Evolutionary conservation across 2,888 invertebrate genomes (phyloP).

Genomic region (Vesta saturnalis): DNA sequence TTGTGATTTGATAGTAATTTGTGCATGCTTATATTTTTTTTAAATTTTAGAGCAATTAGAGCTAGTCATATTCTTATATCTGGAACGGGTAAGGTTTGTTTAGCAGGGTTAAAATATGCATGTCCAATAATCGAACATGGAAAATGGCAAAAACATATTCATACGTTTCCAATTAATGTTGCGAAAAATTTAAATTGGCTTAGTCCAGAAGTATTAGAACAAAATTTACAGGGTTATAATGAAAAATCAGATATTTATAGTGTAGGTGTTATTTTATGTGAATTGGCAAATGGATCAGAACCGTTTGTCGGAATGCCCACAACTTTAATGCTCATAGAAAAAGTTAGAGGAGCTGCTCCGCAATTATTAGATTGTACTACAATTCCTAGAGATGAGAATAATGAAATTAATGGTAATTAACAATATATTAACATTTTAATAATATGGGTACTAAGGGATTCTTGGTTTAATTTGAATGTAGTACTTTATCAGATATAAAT

Average conservation of each 20-base stretch:
- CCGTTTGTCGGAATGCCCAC: constrained; percentile 87
- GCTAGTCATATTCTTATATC: constrained; percentile 87
- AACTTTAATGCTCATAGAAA: constrained; percentile 93
- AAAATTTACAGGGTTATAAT: constrained; percentile 76
- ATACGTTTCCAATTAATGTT: constrained; percentile 79
- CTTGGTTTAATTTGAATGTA: too few relatives aligned
- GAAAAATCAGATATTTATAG: constrained; percentile 93
- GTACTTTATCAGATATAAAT: background rate
- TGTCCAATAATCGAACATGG: constrained; percentile 79
- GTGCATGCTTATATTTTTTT: background rate
- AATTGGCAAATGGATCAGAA: constrained; percentile 88
- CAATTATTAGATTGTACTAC: constrained; percentile 80
- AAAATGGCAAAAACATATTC: constrained; percentile 73
- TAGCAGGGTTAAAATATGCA: constrained; percentile 84
- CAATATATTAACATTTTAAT: too few relatives aligned
- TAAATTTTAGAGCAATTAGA: constrained; percentile 74
- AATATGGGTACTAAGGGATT: too few relatives aligned
- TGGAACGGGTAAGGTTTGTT: constrained; percentile 74
- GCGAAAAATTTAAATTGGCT: constrained; percentile 85
- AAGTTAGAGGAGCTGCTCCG: constrained; percentile 82
- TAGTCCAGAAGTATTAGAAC: constrained; percentile 90
- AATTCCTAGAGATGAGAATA: constrained; percentile 65
- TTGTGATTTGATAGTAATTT: constrained; percentile 35
- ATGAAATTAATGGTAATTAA: constrained; percentile 56
- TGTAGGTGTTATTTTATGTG: constrained; percentile 87